A percentile compares a stretch with the other conserved stretches of the same genome.
These are phyloP conservation scores for Trichonephila clavata DNA, from an alignment of 1,140 invertebrate genomes.

Conservation along the genomic window DNA sequence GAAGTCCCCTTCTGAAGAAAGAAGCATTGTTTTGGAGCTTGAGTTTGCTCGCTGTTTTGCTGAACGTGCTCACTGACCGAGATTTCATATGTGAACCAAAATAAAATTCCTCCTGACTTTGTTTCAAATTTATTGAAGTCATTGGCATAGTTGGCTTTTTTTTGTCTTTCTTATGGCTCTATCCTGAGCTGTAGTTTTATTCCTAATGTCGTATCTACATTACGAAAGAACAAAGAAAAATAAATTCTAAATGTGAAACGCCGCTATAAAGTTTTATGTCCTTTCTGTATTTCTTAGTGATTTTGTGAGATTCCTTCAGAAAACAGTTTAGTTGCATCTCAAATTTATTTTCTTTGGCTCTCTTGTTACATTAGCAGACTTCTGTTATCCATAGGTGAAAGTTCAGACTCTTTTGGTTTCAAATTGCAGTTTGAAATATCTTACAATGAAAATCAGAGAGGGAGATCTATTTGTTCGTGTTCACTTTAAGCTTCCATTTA, in stretches of 20 bases:
- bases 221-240: constrained; percentile 69
- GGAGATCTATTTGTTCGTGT: not conserved
- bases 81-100: constrained; percentile 70
- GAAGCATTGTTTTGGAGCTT: constrained; percentile 43
- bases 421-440: constrained; percentile 43
- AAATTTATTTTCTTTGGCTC: constrained; percentile 24
- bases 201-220: constrained; percentile 68
- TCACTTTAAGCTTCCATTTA: constrained; percentile 29
- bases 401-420: constrained; percentile 7
- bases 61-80: constrained; percentile 58
- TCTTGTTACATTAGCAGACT: constrained; percentile 46
- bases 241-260: constrained; percentile 73
- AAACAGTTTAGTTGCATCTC: constrained; percentile 50
- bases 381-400: constrained; percentile 50
- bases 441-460: not conserved
- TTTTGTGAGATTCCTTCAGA: constrained; percentile 55
- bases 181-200: constrained; percentile 46
- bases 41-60: constrained; percentile 43
- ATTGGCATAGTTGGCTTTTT: constrained; percentile 62
- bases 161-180: constrained; percentile 25
- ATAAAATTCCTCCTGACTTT: constrained; percentile 70
- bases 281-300: constrained; percentile 47
- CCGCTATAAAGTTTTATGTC: constrained; percentile 74
- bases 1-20: constrained; percentile 11
- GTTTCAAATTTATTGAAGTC: constrained; percentile 72